phyloP scores from a whole-genome alignment of 2,888 invertebrate genomes.

The Drosophila tanythrix region DNA sequence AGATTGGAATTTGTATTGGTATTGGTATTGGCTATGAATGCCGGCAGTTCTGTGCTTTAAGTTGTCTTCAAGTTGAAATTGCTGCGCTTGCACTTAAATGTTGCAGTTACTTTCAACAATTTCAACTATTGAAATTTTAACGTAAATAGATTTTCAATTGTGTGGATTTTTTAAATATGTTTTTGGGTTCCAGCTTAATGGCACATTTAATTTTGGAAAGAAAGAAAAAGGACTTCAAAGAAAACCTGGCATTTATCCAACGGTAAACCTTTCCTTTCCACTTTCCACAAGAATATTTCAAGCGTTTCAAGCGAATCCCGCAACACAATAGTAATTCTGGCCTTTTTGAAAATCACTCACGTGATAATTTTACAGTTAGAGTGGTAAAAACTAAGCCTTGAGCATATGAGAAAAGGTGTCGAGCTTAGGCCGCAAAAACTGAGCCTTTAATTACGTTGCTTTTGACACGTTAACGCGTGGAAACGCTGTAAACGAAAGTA shows the following conservation, averaged over 20 bases:
- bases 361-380: not conserved
- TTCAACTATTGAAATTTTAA: not conserved
- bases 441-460: conserved; percentile 71
- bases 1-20: conserved; percentile 22
- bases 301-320: not conserved
- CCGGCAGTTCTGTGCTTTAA: not conserved
- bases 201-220: not conserved
- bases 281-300: not conserved
- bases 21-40: conserved; percentile 4
- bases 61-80: conserved; percentile 2
- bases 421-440: conserved; percentile 19
- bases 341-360: not conserved
- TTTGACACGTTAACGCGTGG: conserved; percentile 70
- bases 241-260: not conserved
- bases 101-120: not conserved
- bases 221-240: not conserved
- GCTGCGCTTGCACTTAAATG: not conserved
- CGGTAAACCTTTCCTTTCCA: not conserved
- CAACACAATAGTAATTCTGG: not conserved
- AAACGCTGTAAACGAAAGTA: conserved; percentile 50
- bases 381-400: conserved; percentile 2
- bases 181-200: not conserved
- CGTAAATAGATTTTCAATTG: not conserved
- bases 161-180: not conserved
- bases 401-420: conserved; percentile 14